These are phyloP conservation scores for Cyclina sinensis DNA, from an alignment of 1,140 invertebrate genomes.

Conservation along the genomic window DNA sequence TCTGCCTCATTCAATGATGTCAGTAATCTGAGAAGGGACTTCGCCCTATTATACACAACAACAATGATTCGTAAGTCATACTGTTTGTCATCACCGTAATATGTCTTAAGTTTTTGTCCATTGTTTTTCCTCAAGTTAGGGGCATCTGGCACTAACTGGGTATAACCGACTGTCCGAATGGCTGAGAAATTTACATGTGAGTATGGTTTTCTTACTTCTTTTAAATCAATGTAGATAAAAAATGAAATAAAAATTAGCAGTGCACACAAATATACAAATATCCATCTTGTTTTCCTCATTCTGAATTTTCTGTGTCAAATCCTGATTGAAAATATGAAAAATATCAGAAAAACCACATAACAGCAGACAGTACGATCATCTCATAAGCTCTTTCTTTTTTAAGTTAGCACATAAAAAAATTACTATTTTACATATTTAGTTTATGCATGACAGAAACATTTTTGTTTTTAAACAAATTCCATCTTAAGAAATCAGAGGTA, in stretches of 20 bases:
- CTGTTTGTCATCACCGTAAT: not conserved
- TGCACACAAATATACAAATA: too few relatives aligned
- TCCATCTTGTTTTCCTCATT: too few relatives aligned
- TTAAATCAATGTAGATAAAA: not conserved
- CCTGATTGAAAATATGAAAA: too few relatives aligned
- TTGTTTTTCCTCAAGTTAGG: not conserved
- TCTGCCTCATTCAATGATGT: constrained; percentile 69
- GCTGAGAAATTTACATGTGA: not conserved
- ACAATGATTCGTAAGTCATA: constrained; percentile 67
- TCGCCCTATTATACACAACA: constrained; percentile 67
- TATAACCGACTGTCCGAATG: not conserved
- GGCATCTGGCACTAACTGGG: not conserved
- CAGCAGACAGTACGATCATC: too few relatives aligned
- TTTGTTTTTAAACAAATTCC: too few relatives aligned
- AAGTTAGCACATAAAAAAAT: too few relatives aligned
- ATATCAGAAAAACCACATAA: too few relatives aligned
- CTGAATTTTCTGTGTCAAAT: too few relatives aligned
- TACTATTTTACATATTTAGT: too few relatives aligned
- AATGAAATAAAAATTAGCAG: not conserved
- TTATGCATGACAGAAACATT: too few relatives aligned
- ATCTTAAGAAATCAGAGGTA: too few relatives aligned
- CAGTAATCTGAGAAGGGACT: constrained; percentile 67
- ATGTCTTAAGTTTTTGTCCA: not conserved
- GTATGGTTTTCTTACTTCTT: not conserved
- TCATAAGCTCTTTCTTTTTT: too few relatives aligned